Conservation (phyloP, 92 coral and sea anemone genomes). For the Porites rus region DNA sequence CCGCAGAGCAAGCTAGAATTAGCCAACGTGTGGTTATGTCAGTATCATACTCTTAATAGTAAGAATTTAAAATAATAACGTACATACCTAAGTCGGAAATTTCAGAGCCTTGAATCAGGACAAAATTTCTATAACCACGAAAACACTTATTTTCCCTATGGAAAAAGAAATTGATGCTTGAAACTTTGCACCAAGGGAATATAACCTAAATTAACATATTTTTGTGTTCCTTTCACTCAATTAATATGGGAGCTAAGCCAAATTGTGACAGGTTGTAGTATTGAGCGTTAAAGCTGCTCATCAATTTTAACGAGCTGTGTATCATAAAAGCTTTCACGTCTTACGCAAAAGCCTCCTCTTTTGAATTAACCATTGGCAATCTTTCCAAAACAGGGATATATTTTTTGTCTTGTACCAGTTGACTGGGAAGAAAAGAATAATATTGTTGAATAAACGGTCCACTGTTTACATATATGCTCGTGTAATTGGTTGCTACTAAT, state of each 20-base stretch:
- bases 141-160: background rate
- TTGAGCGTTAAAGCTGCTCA: conserved; percentile 14
- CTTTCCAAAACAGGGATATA: conserved; percentile 8
- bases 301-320: conserved; percentile 24
- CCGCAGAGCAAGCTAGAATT: too few species aligned
- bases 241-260: conserved; percentile 14
- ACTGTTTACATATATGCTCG: conserved; percentile 4
- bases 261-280: conserved; percentile 33
- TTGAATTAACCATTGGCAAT: background rate
- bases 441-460: background rate
- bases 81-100: background rate
- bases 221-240: background rate
- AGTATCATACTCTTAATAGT: background rate
- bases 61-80: background rate
- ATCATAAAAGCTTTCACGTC: background rate
- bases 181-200: background rate
- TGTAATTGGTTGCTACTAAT: conserved; percentile 4
- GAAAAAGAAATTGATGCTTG: background rate
- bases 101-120: background rate
- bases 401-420: conserved; percentile 1
- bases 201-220: conserved; percentile 9
- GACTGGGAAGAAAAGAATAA: background rate
- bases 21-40: background rate
- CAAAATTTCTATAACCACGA: background rate
- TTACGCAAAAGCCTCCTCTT: background rate